Percentiles rank a stretch among this genome's conserved stretches.
Evolutionary conservation across 2,888 invertebrate genomes (phyloP).

Genomic region (Cyclophora punctaria): DNA sequence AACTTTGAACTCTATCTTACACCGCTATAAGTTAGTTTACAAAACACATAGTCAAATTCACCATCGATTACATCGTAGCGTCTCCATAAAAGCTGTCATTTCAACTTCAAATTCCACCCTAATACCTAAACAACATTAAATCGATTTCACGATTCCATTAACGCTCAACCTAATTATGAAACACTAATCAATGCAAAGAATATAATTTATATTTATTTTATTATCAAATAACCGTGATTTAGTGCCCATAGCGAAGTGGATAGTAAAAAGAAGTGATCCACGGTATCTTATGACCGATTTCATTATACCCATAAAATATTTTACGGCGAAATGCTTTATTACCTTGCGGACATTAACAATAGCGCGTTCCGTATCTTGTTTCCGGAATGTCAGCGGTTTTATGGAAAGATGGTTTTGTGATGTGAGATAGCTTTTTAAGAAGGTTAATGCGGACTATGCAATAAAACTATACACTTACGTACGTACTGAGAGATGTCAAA

Average conservation of each 20-base stretch:
- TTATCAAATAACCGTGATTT: neutral
- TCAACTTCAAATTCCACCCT: no score
- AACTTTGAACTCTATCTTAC: no score
- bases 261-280: constrained; percentile 16
- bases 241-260: neutral
- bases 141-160: constrained; percentile 1
- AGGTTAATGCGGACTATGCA: no score
- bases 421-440: no score
- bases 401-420: no score
- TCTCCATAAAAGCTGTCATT: no score
- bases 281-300: constrained; percentile 11
- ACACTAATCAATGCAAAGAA: constrained; percentile 1
- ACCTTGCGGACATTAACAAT: constrained; percentile 16
- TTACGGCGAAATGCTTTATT: constrained; percentile 17
- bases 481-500: no score
- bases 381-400: no score
- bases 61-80: no score
- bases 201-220: constrained; percentile 1
- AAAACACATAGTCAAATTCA: no score
- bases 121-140: neutral
- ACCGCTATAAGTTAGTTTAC: no score
- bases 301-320: constrained; percentile 12
- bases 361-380: neutral
- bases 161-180: neutral
- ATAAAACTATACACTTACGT: no score